Evolutionary conservation across 2,797 vertebrate genomes (phyloP).

Genomic region (Coreius guichenoti): DNA sequence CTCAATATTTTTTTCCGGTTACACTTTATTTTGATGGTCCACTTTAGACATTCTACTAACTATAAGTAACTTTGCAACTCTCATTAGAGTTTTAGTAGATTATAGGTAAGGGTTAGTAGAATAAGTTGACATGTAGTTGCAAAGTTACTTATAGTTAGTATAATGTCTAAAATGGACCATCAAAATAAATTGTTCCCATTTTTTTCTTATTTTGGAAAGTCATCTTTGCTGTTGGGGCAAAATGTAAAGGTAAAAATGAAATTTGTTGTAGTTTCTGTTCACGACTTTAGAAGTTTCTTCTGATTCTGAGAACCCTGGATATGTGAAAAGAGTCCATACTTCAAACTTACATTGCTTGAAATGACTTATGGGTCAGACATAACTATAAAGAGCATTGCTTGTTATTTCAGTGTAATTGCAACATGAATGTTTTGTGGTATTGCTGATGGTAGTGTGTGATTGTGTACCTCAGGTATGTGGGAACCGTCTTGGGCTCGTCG

Average conservation of each 20-base stretch:
- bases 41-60: background rate
- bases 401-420: background rate
- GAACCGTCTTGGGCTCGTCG: constrained; percentile 83
- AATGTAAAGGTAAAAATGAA: background rate
- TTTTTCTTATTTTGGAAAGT: background rate
- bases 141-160: background rate
- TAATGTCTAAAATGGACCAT: background rate
- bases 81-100: too few relatives aligned
- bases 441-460: background rate
- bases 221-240: background rate
- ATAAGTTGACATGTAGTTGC: too few relatives aligned
- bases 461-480: constrained; percentile 73
- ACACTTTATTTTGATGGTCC: background rate
- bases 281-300: background rate
- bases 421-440: background rate
- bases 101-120: too few relatives aligned
- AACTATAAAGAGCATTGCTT: background rate
- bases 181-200: background rate
- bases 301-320: background rate
- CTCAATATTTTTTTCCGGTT: background rate
- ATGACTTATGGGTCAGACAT: background rate
- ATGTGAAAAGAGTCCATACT: background rate
- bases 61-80: background rate
- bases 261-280: background rate
- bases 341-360: background rate